phyloP scores from a whole-genome alignment of 2,113 vertebrate species.

The Mixornis gularis region DNA sequence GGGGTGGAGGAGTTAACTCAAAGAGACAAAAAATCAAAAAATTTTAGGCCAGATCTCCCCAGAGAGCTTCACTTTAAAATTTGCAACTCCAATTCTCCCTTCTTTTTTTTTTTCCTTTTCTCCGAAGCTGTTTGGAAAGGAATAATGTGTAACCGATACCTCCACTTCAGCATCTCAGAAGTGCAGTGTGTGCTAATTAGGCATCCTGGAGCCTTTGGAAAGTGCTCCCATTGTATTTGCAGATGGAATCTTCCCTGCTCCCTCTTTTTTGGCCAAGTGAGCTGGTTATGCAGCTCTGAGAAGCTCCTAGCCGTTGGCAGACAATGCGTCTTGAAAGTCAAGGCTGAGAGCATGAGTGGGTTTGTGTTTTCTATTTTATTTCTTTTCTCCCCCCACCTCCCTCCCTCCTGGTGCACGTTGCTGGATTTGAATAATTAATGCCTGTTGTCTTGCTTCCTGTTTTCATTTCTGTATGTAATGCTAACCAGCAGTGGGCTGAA shows the following conservation, averaged over 20 bases:
- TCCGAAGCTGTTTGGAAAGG: not conserved
- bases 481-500: constrained; percentile 51
- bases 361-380: not conserved
- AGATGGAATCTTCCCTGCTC: not conserved
- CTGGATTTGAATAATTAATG: constrained; percentile 63
- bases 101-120: too few relatives aligned
- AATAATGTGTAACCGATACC: not conserved
- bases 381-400: not conserved
- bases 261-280: not conserved
- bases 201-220: constrained; percentile 31
- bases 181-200: constrained; percentile 10
- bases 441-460: constrained; percentile 52
- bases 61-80: not conserved
- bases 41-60: not conserved
- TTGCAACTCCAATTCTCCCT: not conserved
- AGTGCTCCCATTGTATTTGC: not conserved
- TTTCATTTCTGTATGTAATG: constrained; percentile 52
- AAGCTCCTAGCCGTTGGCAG: not conserved
- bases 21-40: not conserved
- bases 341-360: not conserved
- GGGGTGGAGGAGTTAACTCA: not conserved
- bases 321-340: not conserved
- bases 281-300: not conserved
- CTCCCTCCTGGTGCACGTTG: not conserved
- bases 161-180: not conserved